Conservation (phyloP, 2,113 vertebrate genomes). For the Enhydra lutris region DNA sequence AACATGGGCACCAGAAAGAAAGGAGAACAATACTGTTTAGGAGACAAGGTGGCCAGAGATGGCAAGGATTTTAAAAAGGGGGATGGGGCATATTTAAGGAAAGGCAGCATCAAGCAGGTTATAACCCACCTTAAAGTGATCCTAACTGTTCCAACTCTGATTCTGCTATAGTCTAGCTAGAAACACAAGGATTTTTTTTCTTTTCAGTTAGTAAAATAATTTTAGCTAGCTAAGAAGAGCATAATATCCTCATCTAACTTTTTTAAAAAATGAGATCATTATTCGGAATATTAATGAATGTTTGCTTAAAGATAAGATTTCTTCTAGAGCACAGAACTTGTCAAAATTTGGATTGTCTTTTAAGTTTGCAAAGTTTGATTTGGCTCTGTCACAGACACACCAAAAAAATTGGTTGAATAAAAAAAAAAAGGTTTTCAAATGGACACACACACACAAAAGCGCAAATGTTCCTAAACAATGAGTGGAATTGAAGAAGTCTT, state of each 20-base stretch:
- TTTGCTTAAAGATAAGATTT: conserved; percentile 60
- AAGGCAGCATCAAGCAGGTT: background rate
- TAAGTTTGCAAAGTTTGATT: conserved; percentile 33
- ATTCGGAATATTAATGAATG: conserved; percentile 34
- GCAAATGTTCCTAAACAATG: background rate
- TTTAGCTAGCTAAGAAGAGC: background rate
- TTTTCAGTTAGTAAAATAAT: background rate
- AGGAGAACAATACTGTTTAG: background rate
- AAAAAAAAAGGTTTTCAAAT: background rate
- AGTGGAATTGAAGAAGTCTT: background rate
- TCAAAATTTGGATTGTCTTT: conserved; percentile 41
- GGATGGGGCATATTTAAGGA: background rate
- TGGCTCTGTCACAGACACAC: conserved; percentile 26
- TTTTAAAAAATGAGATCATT: background rate
- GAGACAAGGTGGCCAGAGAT: background rate
- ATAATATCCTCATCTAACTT: background rate
- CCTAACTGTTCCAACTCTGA: background rate
- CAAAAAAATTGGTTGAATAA: background rate
- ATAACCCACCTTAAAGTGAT: background rate
- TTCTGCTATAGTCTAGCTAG: background rate
- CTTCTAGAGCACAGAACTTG: conserved; percentile 34
- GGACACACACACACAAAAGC: too few relatives aligned
- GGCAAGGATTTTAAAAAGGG: background rate
- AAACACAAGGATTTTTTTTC: background rate
- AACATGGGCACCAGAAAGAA: conserved; percentile 25